Evolutionary conservation across 2,113 vertebrate species (phyloP).

Genomic region (Chauna torquata): DNA sequence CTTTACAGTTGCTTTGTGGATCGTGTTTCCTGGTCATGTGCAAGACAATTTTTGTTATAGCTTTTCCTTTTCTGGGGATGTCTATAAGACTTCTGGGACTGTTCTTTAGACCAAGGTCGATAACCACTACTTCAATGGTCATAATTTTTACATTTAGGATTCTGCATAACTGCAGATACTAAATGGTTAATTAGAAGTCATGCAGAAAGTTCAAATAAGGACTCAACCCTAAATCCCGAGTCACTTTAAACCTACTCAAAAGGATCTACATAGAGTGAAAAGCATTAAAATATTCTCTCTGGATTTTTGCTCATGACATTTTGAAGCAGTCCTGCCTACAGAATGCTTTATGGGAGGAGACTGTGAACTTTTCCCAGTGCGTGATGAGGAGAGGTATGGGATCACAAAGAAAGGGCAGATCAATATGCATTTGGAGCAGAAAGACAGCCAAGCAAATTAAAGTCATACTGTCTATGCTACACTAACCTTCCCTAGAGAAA

Average conservation of each 20-base stretch:
- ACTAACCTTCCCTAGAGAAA: constrained; percentile 27
- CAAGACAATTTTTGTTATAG: neutral
- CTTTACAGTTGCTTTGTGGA: neutral
- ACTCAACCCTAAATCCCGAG: neutral
- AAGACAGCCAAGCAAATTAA: constrained; percentile 2
- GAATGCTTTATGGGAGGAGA: constrained; percentile 22
- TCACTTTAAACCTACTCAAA: constrained; percentile 1
- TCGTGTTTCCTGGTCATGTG: neutral
- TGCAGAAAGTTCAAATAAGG: neutral
- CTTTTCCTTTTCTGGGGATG: neutral
- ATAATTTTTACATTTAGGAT: neutral
- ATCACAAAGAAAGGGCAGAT: constrained; percentile 68
- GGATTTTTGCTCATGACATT: constrained; percentile 23
- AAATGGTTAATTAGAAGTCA: constrained; percentile 5
- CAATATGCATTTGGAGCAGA: constrained; percentile 53
- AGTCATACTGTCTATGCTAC: constrained; percentile 44
- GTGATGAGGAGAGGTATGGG: constrained; percentile 18
- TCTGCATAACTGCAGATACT: neutral
- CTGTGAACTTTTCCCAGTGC: constrained; percentile 52
- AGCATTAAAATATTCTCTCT: neutral
- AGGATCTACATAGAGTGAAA: neutral
- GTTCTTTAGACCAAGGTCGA: neutral
- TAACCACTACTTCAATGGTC: neutral
- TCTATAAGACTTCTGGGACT: neutral
- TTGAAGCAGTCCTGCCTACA: constrained; percentile 32